A percentile compares a stretch with the other conserved stretches of the same genome.
Conservation (phyloP, 2,797 vertebrate genomes). For the Channallabes apus region DNA sequence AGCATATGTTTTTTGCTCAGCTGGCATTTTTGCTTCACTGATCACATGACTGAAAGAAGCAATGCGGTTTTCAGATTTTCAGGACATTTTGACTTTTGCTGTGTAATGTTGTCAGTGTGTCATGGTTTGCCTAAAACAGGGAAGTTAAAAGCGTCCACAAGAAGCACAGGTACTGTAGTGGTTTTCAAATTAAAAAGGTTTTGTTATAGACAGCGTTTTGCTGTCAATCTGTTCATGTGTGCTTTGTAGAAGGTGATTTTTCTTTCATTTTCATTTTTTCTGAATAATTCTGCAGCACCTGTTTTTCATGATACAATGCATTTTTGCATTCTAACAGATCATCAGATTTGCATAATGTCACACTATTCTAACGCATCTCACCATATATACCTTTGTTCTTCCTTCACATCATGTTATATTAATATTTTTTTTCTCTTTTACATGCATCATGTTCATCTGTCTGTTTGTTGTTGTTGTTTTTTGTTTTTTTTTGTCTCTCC, state of each 20-base stretch:
- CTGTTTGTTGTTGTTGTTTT: constrained; percentile 58
- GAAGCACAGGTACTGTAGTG: no score
- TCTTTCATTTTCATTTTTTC: no score
- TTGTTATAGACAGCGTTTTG: no score
- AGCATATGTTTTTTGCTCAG: no score
- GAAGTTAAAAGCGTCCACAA: no score
- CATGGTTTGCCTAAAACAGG: no score
- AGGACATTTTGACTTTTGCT: no score
- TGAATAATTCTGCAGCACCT: neutral
- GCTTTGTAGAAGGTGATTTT: neutral
- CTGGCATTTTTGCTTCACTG: no score
- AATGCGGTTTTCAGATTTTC: no score
- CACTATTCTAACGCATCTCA: constrained; percentile 28
- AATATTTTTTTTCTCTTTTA: constrained; percentile 42
- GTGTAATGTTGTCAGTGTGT: no score
- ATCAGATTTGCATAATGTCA: constrained; percentile 36
- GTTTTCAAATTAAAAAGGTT: no score
- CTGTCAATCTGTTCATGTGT: neutral
- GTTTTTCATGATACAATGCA: constrained; percentile 21
- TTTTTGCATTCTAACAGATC: constrained; percentile 29
- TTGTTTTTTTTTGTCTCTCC: constrained; percentile 54
- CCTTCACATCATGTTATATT: constrained; percentile 40
- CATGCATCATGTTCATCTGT: constrained; percentile 57
- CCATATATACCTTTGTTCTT: constrained; percentile 40
- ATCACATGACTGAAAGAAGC: no score